phyloP scores from a whole-genome alignment of 2,113 vertebrate genomes.

The Nanorana parkeri region DNA sequence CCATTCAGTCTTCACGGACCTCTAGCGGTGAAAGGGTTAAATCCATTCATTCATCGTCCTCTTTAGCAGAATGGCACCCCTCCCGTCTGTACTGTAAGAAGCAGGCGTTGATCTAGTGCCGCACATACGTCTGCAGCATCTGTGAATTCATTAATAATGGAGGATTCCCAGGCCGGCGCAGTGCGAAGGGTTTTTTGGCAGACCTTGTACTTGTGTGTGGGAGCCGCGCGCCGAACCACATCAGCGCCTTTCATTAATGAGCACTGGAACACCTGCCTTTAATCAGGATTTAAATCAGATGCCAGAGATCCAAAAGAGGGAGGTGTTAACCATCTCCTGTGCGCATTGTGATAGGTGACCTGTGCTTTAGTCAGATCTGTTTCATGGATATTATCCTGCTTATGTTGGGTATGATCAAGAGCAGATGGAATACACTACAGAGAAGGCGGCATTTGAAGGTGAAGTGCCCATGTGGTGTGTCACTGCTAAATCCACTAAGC shows the following conservation, averaged over 20 bases:
- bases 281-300: conserved; percentile 12
- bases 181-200: conserved; percentile 7
- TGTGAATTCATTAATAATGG: conserved; percentile 37
- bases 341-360: too few relatives aligned
- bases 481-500: too few relatives aligned
- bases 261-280: conserved; percentile 29
- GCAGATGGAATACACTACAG: too few relatives aligned
- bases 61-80: neutral
- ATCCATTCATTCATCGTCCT: neutral
- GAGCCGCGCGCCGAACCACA: neutral
- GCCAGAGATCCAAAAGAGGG: neutral
- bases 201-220: neutral
- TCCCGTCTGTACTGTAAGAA: neutral
- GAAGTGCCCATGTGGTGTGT: too few relatives aligned
- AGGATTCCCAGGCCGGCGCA: conserved; percentile 19
- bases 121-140: conserved; percentile 19
- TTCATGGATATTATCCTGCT: too few relatives aligned
- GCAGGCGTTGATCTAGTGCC: conserved; percentile 20
- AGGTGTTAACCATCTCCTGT: neutral
- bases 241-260: conserved; percentile 21
- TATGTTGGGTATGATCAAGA: too few relatives aligned
- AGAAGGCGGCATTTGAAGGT: too few relatives aligned
- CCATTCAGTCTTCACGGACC: too few relatives aligned
- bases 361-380: too few relatives aligned
- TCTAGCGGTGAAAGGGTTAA: too few relatives aligned